A percentile compares a stretch with the other conserved stretches of the same genome.
Evolutionary conservation across 2,797 vertebrate genomes (phyloP).

Genomic region (Coregonus ussuriensis): DNA sequence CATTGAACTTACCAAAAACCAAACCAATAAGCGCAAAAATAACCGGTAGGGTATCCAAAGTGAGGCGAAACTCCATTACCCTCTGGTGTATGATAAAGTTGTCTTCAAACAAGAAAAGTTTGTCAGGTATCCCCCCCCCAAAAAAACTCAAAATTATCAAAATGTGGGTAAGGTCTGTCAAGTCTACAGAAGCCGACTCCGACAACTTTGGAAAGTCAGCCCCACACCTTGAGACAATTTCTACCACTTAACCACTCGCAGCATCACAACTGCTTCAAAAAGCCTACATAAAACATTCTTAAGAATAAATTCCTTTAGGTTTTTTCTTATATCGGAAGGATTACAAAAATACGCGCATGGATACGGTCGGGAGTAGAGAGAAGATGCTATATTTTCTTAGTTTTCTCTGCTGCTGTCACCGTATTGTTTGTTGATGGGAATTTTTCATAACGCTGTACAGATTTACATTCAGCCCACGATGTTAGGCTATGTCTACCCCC

Average conservation of each 20-base stretch:
- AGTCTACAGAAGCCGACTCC: conserved; percentile 21
- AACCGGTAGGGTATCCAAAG: conserved; percentile 58
- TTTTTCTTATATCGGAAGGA: background rate
- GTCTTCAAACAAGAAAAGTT: conserved; percentile 2
- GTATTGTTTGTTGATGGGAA: conserved; percentile 1
- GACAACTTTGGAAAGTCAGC: conserved; percentile 41
- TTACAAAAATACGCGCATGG: background rate
- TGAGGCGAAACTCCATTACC: conserved; percentile 70
- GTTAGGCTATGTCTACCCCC: too few species aligned
- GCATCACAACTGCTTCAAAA: conserved; percentile 34
- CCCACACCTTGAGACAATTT: conserved; percentile 15
- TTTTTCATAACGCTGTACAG: background rate
- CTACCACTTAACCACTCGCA: conserved; percentile 1
- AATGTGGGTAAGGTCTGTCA: background rate
- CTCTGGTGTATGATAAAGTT: conserved; percentile 18
- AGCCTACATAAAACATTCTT: background rate
- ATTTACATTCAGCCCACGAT: too few species aligned
- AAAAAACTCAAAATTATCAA: conserved; percentile 7
- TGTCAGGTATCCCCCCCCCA: conserved; percentile 3
- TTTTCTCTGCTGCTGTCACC: background rate
- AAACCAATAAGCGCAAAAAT: conserved; percentile 64
- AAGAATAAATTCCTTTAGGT: background rate
- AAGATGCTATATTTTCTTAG: background rate
- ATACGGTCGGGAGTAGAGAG: background rate
- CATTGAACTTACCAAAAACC: conserved; percentile 72